Base-by-base conservation (phyloP, 2,888 invertebrate species). In the Cephus spinipes region DNA sequence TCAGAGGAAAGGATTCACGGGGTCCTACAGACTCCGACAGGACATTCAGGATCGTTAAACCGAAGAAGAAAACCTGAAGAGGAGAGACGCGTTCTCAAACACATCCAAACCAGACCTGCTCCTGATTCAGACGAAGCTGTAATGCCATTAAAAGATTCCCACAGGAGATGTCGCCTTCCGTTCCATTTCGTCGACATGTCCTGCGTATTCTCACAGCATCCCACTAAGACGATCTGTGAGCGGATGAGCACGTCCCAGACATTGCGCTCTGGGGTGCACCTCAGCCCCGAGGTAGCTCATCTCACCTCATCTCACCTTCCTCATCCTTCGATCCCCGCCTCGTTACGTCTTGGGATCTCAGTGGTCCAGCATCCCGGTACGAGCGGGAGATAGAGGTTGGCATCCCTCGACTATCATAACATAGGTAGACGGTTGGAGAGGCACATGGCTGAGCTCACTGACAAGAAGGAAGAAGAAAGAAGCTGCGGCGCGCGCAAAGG, bases 231-330 rank as follows among this genome's bases (percentile, higher is more conserved):
- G 84, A 82, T 81, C 80, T 79, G 73, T 79, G 83, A 77, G 80
- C 77, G 82, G 81, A 76, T 81, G 82, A 82, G 83, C 87, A 87
- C 87, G 87, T 85, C 80, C 76, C 77, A 31, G 75, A 30, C 15
- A 40, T 40, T 40, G 40, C 40, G 40, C 40, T 40, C 40, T 40
- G 15, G 40, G 40, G 40, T 40, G 6, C 12, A 36, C 36, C 36
- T 36, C 1, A 15, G 36, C 36, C 12, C 36, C 12, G 12, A 36
- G 36, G 36, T 15, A 40, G 15, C 35, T 35, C 36, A 0, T 36
- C 40, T 15, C 15, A 40, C 40, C 40, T 40, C 40, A 15, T 15
- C 15, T 15, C 40, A 15, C 40, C 40, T 40, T 15, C 40, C 40
- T 40, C 40, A 1, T 15, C 15, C 40, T 40, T 40, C 40, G 15